These are phyloP conservation scores for Gopherus evgoodei DNA, from an alignment of 2,113 vertebrate species.

Conservation along the genomic window DNA sequence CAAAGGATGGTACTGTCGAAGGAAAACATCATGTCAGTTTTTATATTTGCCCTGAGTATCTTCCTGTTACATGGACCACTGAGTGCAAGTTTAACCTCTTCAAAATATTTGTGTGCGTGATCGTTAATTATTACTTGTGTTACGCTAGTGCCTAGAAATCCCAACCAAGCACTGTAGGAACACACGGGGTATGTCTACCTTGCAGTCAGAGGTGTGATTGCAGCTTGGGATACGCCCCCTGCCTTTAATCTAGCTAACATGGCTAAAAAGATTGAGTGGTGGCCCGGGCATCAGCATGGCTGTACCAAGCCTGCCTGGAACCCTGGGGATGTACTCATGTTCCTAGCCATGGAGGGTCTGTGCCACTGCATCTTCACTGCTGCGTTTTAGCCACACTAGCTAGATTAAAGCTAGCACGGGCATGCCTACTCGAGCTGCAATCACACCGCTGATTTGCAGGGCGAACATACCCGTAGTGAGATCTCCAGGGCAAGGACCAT, in stretches of 20 bases:
- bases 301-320: not conserved
- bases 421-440: not conserved
- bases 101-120: not conserved
- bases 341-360: not conserved
- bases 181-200: not conserved
- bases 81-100: not conserved
- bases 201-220: not conserved
- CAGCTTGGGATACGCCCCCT: not conserved
- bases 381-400: not conserved
- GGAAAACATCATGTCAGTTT: not conserved
- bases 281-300: not conserved
- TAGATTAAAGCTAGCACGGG: not conserved
- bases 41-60: accelerated
- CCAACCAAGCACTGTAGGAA: not conserved
- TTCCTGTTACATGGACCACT: not conserved
- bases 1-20: not conserved
- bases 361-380: not conserved
- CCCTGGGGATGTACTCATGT: not conserved
- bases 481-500: too few relatives aligned
- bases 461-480: not conserved
- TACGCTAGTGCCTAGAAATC: not conserved
- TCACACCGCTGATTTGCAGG: not conserved
- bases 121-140: too few relatives aligned
- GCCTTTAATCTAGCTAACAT: not conserved
- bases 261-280: not conserved